Evolutionary conservation across 2,113 vertebrate genomes (phyloP), one percentile per base, ranked within the genome.

Genomic region (Daboia siamensis): DNA sequence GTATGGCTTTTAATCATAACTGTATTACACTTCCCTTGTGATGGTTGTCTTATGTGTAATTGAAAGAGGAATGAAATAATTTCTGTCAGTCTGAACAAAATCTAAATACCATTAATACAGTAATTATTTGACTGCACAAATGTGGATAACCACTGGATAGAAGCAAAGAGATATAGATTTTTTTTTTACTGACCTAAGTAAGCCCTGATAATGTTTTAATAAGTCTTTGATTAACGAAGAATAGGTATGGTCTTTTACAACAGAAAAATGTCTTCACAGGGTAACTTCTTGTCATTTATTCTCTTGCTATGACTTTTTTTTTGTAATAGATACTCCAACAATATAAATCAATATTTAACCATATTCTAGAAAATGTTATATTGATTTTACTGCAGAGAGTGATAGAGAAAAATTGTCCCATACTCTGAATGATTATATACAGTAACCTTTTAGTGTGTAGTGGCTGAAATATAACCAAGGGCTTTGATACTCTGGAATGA

Each of bases 331-430:
- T 24, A 93, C 48, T 64, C 48, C 56, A 61, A 90, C 46, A 93
- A 52, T 26, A 54, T 80, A 64, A 93, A 86, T 93, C 56, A 13
- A 92, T 92, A 92, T 92, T 92, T 92, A 46, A 92, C 86, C 86
- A 88, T 92, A 92, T 88, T 92, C 61, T 56, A 55, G 61, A 74
- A 92, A 92, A 92, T 92, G 91, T 92, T 92, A 88, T 92, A 92
- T 92, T 92, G 86, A 92, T 92, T 92, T 88, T 88, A 55, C 86
- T 92, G 61, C 86, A 88, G 51, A 92, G 33, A 88, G 26, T 74
- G n/a, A 13, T 55, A 33, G 59, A 61, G 46, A 46, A 64, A 87
- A 92, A 61, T 54, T 23, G n/a, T 12, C 46, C 21, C 23, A 21
- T 39, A 69, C 56, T 92, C 69, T n/a, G 59, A 92, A 89, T 52